Conservation (phyloP, 1,140 invertebrate genomes). For the Gerris buenoi region DNA sequence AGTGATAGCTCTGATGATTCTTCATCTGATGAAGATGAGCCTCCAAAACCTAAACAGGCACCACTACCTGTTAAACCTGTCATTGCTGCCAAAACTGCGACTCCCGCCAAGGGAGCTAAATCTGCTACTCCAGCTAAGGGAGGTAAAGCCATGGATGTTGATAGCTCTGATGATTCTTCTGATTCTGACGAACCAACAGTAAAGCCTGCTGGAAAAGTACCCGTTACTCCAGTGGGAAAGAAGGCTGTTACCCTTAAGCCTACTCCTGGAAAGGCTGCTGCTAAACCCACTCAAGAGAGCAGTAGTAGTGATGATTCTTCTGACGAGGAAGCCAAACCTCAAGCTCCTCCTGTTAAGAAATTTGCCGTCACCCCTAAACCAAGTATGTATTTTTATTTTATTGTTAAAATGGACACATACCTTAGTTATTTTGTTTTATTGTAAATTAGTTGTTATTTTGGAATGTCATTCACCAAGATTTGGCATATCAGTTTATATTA, state of each 20-base stretch:
- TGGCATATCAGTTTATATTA: too few species aligned
- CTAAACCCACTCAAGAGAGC: constrained; percentile 3
- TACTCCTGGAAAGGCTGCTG: constrained; percentile 9
- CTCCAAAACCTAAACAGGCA: not conserved
- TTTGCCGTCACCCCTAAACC: not conserved
- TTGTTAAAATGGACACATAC: not conserved
- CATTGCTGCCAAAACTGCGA: too few species aligned
- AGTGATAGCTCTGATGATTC: not conserved
- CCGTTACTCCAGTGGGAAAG: constrained; percentile 24
- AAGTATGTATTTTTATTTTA: not conserved
- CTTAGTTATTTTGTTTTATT: too few species aligned
- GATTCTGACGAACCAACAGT: not conserved
- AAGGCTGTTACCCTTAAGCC: constrained; percentile 17
- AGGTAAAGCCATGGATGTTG: not conserved
- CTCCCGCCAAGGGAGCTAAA: too few species aligned
- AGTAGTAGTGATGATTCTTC: constrained; percentile 21
- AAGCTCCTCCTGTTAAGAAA: not conserved
- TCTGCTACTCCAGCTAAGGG: too few species aligned
- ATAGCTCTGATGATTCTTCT: constrained; percentile 5
- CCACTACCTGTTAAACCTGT: not conserved
- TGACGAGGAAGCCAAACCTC: constrained; percentile 21
- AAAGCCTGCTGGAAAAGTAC: constrained; percentile 4
- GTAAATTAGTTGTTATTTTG: too few species aligned
- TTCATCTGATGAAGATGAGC: not conserved
- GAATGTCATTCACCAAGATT: too few species aligned